These are phyloP conservation scores for Sebastes matsubarae DNA, from an alignment of 2,797 vertebrate genomes.

Conservation along the genomic window DNA sequence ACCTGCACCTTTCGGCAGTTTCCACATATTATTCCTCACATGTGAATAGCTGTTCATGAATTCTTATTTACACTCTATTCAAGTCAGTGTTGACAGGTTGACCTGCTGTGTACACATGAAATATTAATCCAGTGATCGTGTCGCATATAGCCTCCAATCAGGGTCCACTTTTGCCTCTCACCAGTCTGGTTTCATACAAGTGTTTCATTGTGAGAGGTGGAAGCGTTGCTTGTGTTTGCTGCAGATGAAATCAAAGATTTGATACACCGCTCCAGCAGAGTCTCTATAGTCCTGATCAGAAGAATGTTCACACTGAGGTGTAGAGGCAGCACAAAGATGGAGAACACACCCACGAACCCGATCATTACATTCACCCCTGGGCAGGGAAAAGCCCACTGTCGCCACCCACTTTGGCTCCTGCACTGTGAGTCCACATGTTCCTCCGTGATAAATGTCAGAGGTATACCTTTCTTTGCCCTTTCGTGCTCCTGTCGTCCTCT, in stretches of 20 bases:
- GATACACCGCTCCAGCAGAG: slow-evolving; percentile 54
- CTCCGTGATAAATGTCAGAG: slow-evolving; percentile 29
- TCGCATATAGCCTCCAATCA: slow-evolving; percentile 1
- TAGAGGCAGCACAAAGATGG: slow-evolving; percentile 75
- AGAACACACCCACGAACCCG: slow-evolving; percentile 62
- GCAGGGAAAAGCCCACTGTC: slow-evolving; percentile 60
- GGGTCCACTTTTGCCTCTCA: neutral
- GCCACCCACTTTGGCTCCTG: slow-evolving; percentile 26
- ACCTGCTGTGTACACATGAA: slow-evolving; percentile 32
- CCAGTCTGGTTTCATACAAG: slow-evolving; percentile 11
- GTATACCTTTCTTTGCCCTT: slow-evolving; percentile 39
- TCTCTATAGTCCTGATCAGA: slow-evolving; percentile 75
- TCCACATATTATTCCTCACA: slow-evolving; percentile 24
- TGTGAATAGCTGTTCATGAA: slow-evolving; percentile 24
- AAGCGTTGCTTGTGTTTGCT: neutral
- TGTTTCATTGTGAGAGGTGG: neutral
- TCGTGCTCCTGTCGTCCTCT: slow-evolving; percentile 22
- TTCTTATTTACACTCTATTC: slow-evolving; percentile 48
- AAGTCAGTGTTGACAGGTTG: slow-evolving; percentile 42
- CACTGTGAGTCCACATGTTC: slow-evolving; percentile 12
- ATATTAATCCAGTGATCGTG: slow-evolving; percentile 37
- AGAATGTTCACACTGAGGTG: slow-evolving; percentile 77
- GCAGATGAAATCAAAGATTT: slow-evolving; percentile 26
- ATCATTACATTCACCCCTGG: slow-evolving; percentile 66
- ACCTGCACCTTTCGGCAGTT: slow-evolving; percentile 62